These are phyloP conservation scores for Battus philenor DNA, from an alignment of 1,140 invertebrate genomes.

Conservation along the genomic window DNA sequence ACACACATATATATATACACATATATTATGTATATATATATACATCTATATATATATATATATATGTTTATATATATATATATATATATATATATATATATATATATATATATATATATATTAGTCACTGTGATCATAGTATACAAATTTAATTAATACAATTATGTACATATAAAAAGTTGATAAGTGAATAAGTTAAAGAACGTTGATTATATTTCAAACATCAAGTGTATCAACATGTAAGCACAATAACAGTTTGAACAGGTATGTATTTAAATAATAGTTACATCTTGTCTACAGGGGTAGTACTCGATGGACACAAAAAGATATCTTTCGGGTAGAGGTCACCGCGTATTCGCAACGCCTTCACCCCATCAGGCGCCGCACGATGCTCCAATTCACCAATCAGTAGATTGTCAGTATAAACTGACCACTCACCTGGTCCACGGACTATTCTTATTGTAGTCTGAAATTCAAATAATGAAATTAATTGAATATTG, in stretches of 20 bases:
- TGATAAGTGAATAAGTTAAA: conserved; percentile 9
- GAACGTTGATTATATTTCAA: neutral
- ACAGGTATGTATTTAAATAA: conserved; percentile 1
- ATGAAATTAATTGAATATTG: too few species aligned
- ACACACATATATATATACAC: too few species aligned
- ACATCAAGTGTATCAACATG: neutral
- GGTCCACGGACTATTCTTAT: conserved; percentile 46
- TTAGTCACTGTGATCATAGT: too few species aligned
- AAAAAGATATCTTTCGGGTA: conserved; percentile 35
- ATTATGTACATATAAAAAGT: neutral
- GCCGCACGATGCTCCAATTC: conserved; percentile 49
- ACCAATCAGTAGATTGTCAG: conserved; percentile 51
- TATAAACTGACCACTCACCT: conserved; percentile 45
- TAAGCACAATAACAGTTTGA: neutral
- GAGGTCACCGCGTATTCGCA: conserved; percentile 54
- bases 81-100: too few species aligned
- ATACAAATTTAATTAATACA: too few species aligned
- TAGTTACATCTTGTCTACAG: conserved; percentile 18
- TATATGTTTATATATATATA: too few species aligned
- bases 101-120: too few species aligned
- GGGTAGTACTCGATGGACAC: conserved; percentile 31
- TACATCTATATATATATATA: too few species aligned
- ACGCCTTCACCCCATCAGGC: conserved; percentile 29
- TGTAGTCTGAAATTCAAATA: conserved; percentile 39
- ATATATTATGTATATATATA: too few species aligned